phyloP scores from a whole-genome alignment of 2,888 invertebrate genomes.

The Nephrotoma appendiculata region DNA sequence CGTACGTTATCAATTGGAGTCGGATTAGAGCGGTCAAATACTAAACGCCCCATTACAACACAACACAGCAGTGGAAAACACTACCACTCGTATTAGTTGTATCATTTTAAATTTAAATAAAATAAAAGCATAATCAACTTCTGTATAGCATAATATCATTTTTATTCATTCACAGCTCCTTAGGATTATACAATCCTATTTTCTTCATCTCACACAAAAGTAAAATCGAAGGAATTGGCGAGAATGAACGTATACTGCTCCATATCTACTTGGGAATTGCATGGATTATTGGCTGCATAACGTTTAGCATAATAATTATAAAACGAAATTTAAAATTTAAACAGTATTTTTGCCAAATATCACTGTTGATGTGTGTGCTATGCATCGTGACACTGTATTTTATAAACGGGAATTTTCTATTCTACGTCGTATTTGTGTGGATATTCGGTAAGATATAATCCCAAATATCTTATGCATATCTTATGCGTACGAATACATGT shows the following conservation, averaged over 20 bases:
- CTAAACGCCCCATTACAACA: too few species aligned
- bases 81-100: too few species aligned
- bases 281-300: constrained; percentile 67
- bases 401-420: constrained; percentile 58
- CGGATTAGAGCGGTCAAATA: too few species aligned
- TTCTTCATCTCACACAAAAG: constrained; percentile 70
- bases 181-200: constrained; percentile 75
- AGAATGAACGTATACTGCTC: constrained; percentile 41
- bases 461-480: background rate
- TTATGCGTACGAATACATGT: background rate
- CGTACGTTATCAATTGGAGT: too few species aligned
- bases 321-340: constrained; percentile 74
- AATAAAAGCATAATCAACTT: too few species aligned
- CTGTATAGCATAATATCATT: background rate
- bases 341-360: constrained; percentile 70
- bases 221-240: constrained; percentile 56
- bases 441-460: constrained; percentile 44
- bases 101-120: too few species aligned
- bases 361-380: constrained; percentile 62
- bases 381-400: constrained; percentile 63
- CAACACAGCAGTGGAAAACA: too few species aligned
- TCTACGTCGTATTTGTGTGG: constrained; percentile 69
- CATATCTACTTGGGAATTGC: constrained; percentile 68
- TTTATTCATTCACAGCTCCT: constrained; percentile 37
- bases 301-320: constrained; percentile 68